These are phyloP conservation scores for Falco peregrinus DNA, from an alignment of 2,797 vertebrate genomes.

Conservation along the genomic window DNA sequence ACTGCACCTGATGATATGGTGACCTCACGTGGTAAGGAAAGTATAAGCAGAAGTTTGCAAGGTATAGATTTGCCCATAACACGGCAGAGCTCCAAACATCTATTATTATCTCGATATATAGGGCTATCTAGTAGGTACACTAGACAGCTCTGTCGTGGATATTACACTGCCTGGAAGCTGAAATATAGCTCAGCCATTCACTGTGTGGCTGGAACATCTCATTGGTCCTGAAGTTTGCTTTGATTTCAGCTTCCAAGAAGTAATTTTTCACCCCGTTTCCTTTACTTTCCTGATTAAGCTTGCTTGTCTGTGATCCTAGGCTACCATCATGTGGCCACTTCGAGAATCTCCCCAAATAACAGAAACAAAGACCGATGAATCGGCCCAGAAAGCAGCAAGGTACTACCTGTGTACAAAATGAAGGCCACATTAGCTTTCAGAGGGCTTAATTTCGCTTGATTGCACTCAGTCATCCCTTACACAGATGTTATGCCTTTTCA, in stretches of 20 bases:
- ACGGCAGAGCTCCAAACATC: neutral
- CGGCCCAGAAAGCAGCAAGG: neutral
- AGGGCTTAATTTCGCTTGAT: neutral
- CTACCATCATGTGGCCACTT: constrained; percentile 48
- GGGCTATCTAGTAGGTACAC: neutral
- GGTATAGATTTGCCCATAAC: neutral
- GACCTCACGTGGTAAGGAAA: neutral
- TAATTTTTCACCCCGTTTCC: neutral
- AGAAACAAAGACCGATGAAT: neutral
- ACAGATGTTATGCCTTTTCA: neutral
- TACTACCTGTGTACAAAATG: neutral
- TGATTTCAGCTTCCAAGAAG: neutral
- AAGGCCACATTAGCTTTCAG: neutral
- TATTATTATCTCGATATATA: fast-evolving
- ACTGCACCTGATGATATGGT: neutral
- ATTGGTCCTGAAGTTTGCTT: fast-evolving
- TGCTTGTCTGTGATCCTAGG: neutral
- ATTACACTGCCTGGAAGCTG: neutral
- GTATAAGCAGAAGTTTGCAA: neutral
- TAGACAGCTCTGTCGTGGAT: neutral
- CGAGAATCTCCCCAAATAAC: neutral
- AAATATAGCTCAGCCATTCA: neutral
- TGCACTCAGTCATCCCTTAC: neutral
- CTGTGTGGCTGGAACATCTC: fast-evolving
- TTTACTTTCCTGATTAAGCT: neutral